Conservation (phyloP, 1,140 invertebrate species). For the Liolophura sinensis region DNA sequence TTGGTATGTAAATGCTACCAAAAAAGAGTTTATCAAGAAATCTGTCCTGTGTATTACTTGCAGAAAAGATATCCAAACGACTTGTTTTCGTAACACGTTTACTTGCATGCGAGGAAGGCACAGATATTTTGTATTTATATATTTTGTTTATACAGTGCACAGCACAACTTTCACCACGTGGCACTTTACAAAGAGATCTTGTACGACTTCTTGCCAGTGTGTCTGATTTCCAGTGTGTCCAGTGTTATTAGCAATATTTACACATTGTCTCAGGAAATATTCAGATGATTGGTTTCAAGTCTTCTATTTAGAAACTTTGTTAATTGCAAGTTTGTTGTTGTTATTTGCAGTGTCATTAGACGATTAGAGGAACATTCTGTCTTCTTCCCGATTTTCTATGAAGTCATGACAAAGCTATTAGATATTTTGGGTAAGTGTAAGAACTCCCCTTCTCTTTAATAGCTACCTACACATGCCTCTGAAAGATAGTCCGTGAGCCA, state of each 20-base stretch:
- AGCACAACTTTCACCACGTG: too few relatives aligned
- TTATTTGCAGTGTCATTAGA: conserved; percentile 45
- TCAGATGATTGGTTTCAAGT: not conserved
- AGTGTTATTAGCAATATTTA: not conserved
- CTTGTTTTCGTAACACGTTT: too few relatives aligned
- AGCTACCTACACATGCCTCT: not conserved
- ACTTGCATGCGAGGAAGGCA: too few relatives aligned
- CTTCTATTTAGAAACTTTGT: not conserved
- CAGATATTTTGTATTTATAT: too few relatives aligned
- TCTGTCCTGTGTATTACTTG: not conserved
- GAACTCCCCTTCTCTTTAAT: not conserved
- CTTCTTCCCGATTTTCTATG: conserved; percentile 53
- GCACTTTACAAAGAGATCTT: too few relatives aligned
- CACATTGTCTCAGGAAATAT: not conserved
- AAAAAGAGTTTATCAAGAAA: not conserved
- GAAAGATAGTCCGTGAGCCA: not conserved
- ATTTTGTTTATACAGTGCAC: too few relatives aligned
- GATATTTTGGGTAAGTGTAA: conserved; percentile 48
- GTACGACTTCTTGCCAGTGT: too few relatives aligned
- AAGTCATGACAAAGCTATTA: conserved; percentile 50
- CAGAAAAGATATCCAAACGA: too few relatives aligned
- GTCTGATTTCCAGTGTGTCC: not conserved
- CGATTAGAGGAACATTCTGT: conserved; percentile 49
- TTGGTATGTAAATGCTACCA: not conserved
- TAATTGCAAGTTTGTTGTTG: conserved; percentile 5